Base-by-base conservation (phyloP, 1,140 invertebrate genomes). In the Zophobas atratus region DNA sequence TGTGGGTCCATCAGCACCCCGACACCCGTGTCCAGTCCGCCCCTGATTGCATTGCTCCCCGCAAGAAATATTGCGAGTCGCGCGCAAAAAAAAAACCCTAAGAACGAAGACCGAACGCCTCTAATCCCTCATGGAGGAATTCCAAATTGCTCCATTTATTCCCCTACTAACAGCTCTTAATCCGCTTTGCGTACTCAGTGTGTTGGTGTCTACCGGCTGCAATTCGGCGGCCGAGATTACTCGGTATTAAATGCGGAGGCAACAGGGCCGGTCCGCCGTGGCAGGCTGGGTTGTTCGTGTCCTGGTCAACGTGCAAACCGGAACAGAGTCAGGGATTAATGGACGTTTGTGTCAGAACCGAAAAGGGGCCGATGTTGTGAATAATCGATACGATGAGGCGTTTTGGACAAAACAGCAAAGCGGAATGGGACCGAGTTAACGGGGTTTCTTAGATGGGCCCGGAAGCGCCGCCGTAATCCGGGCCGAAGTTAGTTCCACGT, bases 111-210 rank as follows among this genome's bases (percentile, higher is more conserved):
- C 49, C 20, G 49, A 6, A 35, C 55, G 32, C 48, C 55, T 43
- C 8, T 77, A 77, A 79, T 79, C 78, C 78, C 55, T 74, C 63
- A 77, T 78, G 79, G 77, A 80, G 73, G 51, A 60, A 74, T 72
- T 51, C 55, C 51, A 76, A 78, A 78, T 80, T 78, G 75, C 70
- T 76, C 79, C 76, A 78, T 80, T 80, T 80, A 76, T 80, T 77
- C 70, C 36, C 33, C 76, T 77, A 74, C 76, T 76, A 78, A 80
- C 76, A 72, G 72, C 55, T 56, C 53, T 73, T 81, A 81, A 81
- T 81, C 79, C 79, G 41, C 77, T 79, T 79, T 81, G 74, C 76
- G 75, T 75, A 75, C 53, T 60, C 72, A 75, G 48, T 48, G 55
- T 75, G 55, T 75, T 60, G 46, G 72, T 46, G 67, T 72, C 70